Percentiles rank a stretch among this genome's conserved stretches.
phyloP scores from a whole-genome alignment of 2,113 vertebrate species.

The Cyprinodon variegatus region DNA sequence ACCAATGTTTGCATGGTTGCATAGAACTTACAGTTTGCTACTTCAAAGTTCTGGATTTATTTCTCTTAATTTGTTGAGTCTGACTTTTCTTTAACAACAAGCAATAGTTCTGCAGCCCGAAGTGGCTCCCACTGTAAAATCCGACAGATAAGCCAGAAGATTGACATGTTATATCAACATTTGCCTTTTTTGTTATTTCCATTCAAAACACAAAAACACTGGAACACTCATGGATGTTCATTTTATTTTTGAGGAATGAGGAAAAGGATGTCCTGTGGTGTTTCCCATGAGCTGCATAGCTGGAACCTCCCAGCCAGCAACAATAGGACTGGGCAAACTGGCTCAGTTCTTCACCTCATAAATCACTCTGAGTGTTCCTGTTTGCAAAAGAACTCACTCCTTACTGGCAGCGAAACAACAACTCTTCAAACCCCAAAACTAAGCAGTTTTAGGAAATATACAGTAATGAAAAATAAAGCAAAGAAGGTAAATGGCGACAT shows the following conservation, averaged over 20 bases:
- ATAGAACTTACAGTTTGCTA: too few relatives aligned
- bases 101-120: too few relatives aligned
- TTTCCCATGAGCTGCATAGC: conserved; percentile 71
- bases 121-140: not conserved
- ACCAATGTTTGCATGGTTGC: too few relatives aligned
- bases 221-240: conserved; percentile 1
- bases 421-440: not conserved
- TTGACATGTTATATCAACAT: not conserved
- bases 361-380: not conserved
- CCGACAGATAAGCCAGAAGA: not conserved
- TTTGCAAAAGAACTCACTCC: not conserved
- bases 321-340: conserved; percentile 67
- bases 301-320: conserved; percentile 77
- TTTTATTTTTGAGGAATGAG: conserved; percentile 64
- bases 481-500: not conserved
- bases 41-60: too few relatives aligned
- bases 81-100: too few relatives aligned
- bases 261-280: conserved; percentile 77
- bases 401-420: not conserved
- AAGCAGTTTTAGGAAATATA: not conserved
- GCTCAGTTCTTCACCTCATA: not conserved
- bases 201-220: conserved; percentile 19
- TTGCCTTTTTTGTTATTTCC: not conserved
- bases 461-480: not conserved
- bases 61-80: too few relatives aligned